Evolutionary conservation across 1,140 invertebrate genomes (phyloP), one percentile per base, ranked within the genome.

Genomic region (Solenopsis invicta): DNA sequence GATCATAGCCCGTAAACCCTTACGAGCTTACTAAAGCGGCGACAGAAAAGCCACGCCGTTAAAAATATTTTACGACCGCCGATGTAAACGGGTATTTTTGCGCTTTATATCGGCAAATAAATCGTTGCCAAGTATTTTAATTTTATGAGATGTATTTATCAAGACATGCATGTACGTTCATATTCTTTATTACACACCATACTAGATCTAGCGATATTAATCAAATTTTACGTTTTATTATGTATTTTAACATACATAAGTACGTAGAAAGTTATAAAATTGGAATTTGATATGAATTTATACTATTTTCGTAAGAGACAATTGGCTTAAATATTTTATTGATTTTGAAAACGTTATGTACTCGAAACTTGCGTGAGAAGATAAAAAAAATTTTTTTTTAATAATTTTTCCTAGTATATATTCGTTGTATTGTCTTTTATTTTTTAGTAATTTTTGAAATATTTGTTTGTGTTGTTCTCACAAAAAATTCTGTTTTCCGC

Each of bases 21-120:
- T 52, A 66, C 71, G 84, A 80, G 88, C 21, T 78, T 89, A 84
- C 89, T 89, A 89, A 89, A 84, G 88, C 89, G 88, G 75, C 89
- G 81, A 89, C 85, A 84, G 86, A 87, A 90, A 87, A 86, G 72
- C 81, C 34, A 74, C 54, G 66, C 72, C 37, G 50, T 62, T 74
- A 89, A 86, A 90, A 87, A 84, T 90, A 75, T 67, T 75, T 77
- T 75, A 90, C 59, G 85, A 77, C 64, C 71, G 41, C n/a, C 85
- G 77, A 87, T 89, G 66, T 69, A 87, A 89, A 89, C 85, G 61
- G 52, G 76, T 71, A 88, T 77, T 87, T 90, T 90, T 82, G 12
- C 13, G 64, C 24, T 74, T 82, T 45, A 45, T 72, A 54, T 82
- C 18, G 67, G 52, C 54, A 59, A 82, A 59, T 82, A 61, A 74